A percentile compares a stretch with the other conserved stretches of the same genome.
phyloP scores from a whole-genome alignment of 2,113 vertebrate genomes.

The Poicephalus meyeri region DNA sequence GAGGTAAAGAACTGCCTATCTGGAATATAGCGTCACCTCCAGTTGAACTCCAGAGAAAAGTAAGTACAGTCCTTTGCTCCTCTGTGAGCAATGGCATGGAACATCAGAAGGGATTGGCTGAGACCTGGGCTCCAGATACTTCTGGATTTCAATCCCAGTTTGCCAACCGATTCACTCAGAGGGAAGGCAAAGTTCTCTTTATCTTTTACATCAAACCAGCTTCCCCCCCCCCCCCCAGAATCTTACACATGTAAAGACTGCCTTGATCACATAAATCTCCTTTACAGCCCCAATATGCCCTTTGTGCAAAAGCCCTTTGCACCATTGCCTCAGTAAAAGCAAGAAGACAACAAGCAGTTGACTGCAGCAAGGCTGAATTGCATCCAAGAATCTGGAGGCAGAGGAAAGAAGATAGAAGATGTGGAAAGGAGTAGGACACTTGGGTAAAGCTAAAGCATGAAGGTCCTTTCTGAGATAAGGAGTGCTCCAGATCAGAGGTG shows the following conservation, averaged over 20 bases:
- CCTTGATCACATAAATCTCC: not conserved
- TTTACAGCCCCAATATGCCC: not conserved
- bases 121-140: not conserved
- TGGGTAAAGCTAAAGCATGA: not conserved
- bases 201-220: not conserved
- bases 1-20: not conserved
- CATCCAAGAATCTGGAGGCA: not conserved
- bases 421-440: not conserved
- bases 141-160: not conserved
- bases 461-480: not conserved
- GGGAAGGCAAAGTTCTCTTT: not conserved
- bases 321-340: not conserved
- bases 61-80: not conserved
- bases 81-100: not conserved
- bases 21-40: not conserved
- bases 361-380: not conserved
- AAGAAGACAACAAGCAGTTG: not conserved
- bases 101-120: not conserved
- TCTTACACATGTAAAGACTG: not conserved
- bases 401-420: not conserved
- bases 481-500: not conserved
- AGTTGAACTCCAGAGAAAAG: not conserved
- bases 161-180: not conserved
- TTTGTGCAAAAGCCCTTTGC: not conserved
- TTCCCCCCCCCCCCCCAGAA: fast-evolving